These are phyloP conservation scores for Ctenochaetus hawaiiensis DNA, from an alignment of 2,797 vertebrate species.

Conservation along the genomic window DNA sequence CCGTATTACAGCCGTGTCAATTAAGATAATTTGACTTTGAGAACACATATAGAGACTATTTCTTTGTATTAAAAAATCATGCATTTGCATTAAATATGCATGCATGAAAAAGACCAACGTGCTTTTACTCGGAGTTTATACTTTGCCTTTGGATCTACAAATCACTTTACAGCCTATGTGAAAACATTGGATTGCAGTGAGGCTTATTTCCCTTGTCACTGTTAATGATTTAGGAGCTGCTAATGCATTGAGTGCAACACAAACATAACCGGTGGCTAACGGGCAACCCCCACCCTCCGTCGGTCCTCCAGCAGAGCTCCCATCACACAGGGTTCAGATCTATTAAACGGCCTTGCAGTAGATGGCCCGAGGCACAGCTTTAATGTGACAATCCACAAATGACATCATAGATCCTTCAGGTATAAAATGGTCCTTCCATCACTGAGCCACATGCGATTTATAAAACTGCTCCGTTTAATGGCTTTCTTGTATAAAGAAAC, in stretches of 20 bases:
- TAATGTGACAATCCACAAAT: constrained; percentile 54
- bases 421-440: constrained; percentile 40
- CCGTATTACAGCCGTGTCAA: background rate
- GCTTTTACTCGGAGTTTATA: background rate
- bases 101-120: background rate
- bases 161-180: constrained; percentile 21
- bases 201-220: constrained; percentile 41
- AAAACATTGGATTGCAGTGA: constrained; percentile 28
- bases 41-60: background rate
- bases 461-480: constrained; percentile 27
- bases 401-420: constrained; percentile 55
- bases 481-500: constrained; percentile 23
- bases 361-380: constrained; percentile 33
- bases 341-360: constrained; percentile 31
- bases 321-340: constrained; percentile 31
- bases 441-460: constrained; percentile 41
- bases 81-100: constrained; percentile 6
- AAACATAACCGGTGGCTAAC: constrained; percentile 40
- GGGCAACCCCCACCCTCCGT: background rate
- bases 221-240: constrained; percentile 47
- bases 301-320: constrained; percentile 31
- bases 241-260: constrained; percentile 44
- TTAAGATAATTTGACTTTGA: background rate
- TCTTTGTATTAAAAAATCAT: constrained; percentile 1
- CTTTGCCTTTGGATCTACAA: constrained; percentile 9